phyloP scores from a whole-genome alignment of 1,140 invertebrate species.

The Ditylenchus dipsaci region DNA sequence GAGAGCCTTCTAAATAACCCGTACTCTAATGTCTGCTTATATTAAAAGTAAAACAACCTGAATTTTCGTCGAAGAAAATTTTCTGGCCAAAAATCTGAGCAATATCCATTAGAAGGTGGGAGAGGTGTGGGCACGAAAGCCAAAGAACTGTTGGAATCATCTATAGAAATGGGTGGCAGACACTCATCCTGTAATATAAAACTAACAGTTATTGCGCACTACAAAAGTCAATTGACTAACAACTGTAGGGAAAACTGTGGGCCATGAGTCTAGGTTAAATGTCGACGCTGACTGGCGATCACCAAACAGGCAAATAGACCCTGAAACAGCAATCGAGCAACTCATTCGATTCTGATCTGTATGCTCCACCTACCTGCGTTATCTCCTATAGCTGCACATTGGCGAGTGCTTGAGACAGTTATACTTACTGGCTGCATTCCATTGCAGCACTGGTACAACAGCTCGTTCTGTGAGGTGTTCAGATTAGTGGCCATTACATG shows the following conservation, averaged over 20 bases:
- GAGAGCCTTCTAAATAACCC: too few species aligned
- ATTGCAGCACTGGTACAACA: conserved; percentile 15
- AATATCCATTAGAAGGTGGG: conserved; percentile 1
- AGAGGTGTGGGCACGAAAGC: conserved; percentile 14
- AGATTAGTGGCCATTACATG: conserved; percentile 6
- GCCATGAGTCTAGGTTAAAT: conserved; percentile 12
- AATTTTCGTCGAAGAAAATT: neutral
- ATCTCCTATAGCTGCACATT: conserved; percentile 7
- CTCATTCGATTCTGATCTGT: neutral
- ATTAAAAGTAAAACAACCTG: neutral
- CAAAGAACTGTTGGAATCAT: neutral
- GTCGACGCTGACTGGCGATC: neutral
- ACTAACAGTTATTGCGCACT: neutral
- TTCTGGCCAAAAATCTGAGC: conserved; percentile 17
- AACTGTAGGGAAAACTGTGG: conserved; percentile 4
- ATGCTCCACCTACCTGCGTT: neutral
- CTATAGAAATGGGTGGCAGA: conserved; percentile 7
- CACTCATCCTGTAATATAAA: conserved; percentile 10
- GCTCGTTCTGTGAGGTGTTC: conserved; percentile 4
- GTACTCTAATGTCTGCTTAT: too few species aligned
- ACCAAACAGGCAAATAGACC: conserved; percentile 12
- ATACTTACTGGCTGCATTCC: neutral
- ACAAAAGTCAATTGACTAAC: neutral
- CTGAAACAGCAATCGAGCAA: neutral
- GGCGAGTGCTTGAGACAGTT: conserved; percentile 4